phyloP scores from a whole-genome alignment of 1,140 invertebrate species.

The Steinernema feltiae region DNA sequence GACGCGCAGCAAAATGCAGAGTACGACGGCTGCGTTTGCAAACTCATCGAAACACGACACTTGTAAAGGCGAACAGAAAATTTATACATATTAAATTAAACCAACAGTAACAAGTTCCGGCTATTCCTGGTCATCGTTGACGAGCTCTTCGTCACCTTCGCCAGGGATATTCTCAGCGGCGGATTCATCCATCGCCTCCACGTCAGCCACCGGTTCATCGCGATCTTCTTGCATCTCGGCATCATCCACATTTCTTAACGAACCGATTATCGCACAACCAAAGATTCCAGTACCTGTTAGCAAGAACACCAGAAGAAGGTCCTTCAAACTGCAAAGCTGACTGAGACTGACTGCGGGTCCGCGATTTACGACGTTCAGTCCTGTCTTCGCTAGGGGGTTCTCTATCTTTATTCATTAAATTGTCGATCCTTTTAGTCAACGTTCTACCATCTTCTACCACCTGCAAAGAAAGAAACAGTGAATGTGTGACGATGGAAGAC shows the following conservation, averaged over 20 bases:
- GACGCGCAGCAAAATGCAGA: too few species aligned
- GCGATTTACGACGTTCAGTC: too few species aligned
- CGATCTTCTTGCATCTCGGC: slow-evolving; percentile 13
- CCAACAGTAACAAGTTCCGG: too few species aligned
- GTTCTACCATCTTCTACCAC: slow-evolving; percentile 19
- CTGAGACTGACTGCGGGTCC: too few species aligned
- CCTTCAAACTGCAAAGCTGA: too few species aligned
- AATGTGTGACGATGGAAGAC: neutral
- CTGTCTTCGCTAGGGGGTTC: too few species aligned
- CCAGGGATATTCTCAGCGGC: neutral
- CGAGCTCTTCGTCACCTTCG: neutral
- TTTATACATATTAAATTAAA: neutral
- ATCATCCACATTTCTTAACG: too few species aligned
- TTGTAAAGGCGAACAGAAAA: neutral
- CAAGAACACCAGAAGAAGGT: too few species aligned
- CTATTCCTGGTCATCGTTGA: neutral
- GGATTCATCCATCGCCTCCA: neutral
- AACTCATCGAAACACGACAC: too few species aligned
- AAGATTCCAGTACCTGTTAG: too few species aligned
- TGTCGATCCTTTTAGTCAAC: slow-evolving; percentile 19
- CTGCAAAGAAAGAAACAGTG: slow-evolving; percentile 20
- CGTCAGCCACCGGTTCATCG: neutral
- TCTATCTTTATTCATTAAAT: neutral
- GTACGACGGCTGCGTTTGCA: too few species aligned
- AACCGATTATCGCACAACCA: too few species aligned